A percentile compares a stretch with the other conserved stretches of the same genome.
These are phyloP conservation scores for Percina caprodes DNA, from an alignment of 2,113 vertebrate species.

Conservation along the genomic window DNA sequence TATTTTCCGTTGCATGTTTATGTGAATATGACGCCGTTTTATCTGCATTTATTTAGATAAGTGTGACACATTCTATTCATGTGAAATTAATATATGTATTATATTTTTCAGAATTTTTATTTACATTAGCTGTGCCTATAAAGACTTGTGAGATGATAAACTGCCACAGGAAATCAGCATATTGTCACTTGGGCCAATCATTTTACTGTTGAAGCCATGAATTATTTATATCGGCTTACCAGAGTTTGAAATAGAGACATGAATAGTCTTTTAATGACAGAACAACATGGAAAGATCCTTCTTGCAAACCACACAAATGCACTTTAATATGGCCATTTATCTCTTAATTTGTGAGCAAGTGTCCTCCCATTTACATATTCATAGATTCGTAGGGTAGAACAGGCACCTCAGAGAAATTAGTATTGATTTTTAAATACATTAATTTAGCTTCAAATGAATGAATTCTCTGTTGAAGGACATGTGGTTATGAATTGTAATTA, in stretches of 20 bases:
- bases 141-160: constrained; percentile 51
- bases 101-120: constrained; percentile 52
- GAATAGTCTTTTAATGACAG: constrained; percentile 61
- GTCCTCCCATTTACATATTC: constrained; percentile 51
- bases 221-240: constrained; percentile 60
- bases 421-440: constrained; percentile 67
- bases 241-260: constrained; percentile 58
- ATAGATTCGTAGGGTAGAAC: constrained; percentile 50
- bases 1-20: constrained; percentile 16
- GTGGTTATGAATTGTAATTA: constrained; percentile 52
- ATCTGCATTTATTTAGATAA: constrained; percentile 46
- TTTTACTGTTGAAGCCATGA: constrained; percentile 58
- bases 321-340: constrained; percentile 49
- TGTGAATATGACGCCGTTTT: not conserved
- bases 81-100: constrained; percentile 49
- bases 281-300: constrained; percentile 54
- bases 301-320: constrained; percentile 46
- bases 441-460: constrained; percentile 56
- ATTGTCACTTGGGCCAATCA: constrained; percentile 52
- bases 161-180: constrained; percentile 48
- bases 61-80: constrained; percentile 21
- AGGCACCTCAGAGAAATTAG: constrained; percentile 48
- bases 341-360: constrained; percentile 49
- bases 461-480: constrained; percentile 39
- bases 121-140: constrained; percentile 21